phyloP scores from a whole-genome alignment of 2,888 invertebrate genomes.

The Plebejus argus region DNA sequence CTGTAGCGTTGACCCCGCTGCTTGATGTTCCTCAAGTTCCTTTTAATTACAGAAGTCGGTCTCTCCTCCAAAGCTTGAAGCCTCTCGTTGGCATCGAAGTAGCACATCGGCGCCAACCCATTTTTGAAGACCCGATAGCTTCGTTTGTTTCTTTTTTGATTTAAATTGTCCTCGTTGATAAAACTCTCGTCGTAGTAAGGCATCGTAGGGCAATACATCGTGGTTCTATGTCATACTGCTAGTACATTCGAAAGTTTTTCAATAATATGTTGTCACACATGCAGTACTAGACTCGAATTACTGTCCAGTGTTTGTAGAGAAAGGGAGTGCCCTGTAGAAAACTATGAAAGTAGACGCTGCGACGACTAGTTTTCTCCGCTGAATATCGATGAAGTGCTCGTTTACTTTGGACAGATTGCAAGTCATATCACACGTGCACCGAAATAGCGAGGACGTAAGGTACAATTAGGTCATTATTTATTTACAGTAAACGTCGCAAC shows the following conservation, averaged over 20 bases:
- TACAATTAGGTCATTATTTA: constrained; percentile 80
- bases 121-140: constrained; percentile 77
- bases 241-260: constrained; percentile 28
- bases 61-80: constrained; percentile 65
- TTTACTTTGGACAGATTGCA: constrained; percentile 39
- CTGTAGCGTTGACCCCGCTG: constrained; percentile 61
- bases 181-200: constrained; percentile 79
- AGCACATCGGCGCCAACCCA: constrained; percentile 60
- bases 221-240: constrained; percentile 39
- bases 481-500: constrained; percentile 67
- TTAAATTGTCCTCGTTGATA: constrained; percentile 72
- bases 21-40: constrained; percentile 71
- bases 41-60: constrained; percentile 68
- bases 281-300: constrained; percentile 23
- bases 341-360: constrained; percentile 64
- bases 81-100: constrained; percentile 62
- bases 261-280: constrained; percentile 5
- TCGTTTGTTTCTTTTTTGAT: constrained; percentile 74
- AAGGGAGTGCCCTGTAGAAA: constrained; percentile 70
- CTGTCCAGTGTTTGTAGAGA: constrained; percentile 49
- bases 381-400: constrained; percentile 42
- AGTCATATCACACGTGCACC: constrained; percentile 56
- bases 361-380: constrained; percentile 46
- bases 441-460: constrained; percentile 65
- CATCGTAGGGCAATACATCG: constrained; percentile 57